A percentile compares a stretch with the other conserved stretches of the same genome.
phyloP scores from a whole-genome alignment of 1,140 invertebrate species.

The Linepithema humile region DNA sequence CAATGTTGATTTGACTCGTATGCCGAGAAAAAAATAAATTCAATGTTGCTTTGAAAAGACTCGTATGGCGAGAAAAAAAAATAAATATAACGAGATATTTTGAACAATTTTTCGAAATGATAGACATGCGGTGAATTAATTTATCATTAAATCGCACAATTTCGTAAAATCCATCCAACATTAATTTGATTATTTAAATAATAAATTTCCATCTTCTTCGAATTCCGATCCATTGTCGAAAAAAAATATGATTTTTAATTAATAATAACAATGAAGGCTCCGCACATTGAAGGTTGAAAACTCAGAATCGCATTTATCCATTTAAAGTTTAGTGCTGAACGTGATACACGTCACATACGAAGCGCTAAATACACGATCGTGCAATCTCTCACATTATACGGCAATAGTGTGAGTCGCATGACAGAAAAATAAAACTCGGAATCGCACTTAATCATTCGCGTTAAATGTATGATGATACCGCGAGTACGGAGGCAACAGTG shows the following conservation, averaged over 20 bases:
- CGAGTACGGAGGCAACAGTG: neutral
- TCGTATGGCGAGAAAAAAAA: neutral
- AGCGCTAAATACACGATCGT: neutral
- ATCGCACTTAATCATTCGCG: constrained; percentile 37
- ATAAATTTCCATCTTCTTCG: neutral
- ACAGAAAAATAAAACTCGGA: constrained; percentile 28
- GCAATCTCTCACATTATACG: constrained; percentile 2
- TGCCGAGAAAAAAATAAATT: no score
- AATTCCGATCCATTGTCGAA: neutral
- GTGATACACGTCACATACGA: no score
- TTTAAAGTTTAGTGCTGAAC: no score
- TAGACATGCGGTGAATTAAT: neutral
- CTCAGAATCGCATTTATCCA: neutral
- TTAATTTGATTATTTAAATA: neutral
- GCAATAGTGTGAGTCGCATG: constrained; percentile 6
- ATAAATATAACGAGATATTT: neutral
- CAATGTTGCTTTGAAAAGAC: neutral
- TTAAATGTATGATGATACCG: neutral
- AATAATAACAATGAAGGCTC: neutral
- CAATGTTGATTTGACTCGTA: neutral
- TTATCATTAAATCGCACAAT: neutral
- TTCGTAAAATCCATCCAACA: neutral
- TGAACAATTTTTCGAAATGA: neutral
- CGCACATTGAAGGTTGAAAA: neutral
- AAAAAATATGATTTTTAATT: neutral